Evolutionary conservation across 1,140 invertebrate genomes (phyloP).

Genomic region (Cotesia glomerata): DNA sequence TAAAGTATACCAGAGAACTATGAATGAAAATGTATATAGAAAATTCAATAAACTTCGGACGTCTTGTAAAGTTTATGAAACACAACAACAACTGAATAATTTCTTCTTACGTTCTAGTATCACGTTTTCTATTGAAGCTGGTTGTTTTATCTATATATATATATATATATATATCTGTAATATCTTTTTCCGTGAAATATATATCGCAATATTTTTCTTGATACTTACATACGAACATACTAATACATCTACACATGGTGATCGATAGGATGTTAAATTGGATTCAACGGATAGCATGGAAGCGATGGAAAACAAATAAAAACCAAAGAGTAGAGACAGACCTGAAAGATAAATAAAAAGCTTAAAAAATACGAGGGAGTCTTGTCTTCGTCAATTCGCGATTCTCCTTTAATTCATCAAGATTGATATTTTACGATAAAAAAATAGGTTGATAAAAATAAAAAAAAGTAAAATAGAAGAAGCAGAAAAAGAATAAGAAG

Average conservation of each 20-base stretch:
- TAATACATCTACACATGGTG: too few species aligned
- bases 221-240: neutral
- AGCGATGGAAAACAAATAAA: neutral
- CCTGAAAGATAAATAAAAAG: neutral
- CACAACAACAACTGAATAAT: slow-evolving; percentile 17
- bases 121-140: neutral
- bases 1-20: too few species aligned
- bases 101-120: neutral
- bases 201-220: neutral
- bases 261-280: slow-evolving; percentile 5
- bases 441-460: neutral
- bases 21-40: slow-evolving; percentile 39
- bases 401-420: neutral
- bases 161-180: too few species aligned
- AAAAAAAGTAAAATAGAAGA: neutral
- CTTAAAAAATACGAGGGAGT: neutral
- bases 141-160: neutral
- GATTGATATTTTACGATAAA: slow-evolving; percentile 8
- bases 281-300: neutral
- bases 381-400: neutral
- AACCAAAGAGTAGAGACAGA: neutral
- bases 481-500: neutral
- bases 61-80: slow-evolving; percentile 20
- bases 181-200: slow-evolving; percentile 4
- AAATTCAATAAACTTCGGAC: slow-evolving; percentile 41